Base-by-base conservation (phyloP, 2,888 invertebrate genomes). In the Pedicia rivosa region DNA sequence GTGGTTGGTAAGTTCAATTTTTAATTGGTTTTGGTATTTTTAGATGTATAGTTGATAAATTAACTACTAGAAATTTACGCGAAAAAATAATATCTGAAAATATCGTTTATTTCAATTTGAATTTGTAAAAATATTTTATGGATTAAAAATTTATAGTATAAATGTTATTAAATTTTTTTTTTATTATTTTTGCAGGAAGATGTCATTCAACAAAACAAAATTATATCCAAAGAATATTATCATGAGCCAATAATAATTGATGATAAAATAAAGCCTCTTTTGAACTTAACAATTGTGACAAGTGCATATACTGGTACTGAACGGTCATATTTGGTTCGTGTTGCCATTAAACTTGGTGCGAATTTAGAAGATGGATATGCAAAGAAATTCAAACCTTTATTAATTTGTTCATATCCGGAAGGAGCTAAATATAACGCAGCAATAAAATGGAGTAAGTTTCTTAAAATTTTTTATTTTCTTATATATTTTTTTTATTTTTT, bases 361-460 rank as follows among this genome's bases (percentile, higher is more conserved):
- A 43, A 34, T n/a, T 66, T 66, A 30, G 75, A 78, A 50, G 74
- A 81, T 46, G 70, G 69, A 33, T 77, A 83, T 53, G 70, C 75
- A 1, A 66, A 74, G 40, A 69, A 68, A 44, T 77, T 75, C 0
- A 81, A 78, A 0, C 91, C 92, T 0, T 82, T 94, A 55, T 64
- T 94, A 0, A 63, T 94, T 4, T 83, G 82, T 44, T 74, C 77
- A 5, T 64, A 65, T 1, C 65, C 83, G 0, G 64, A 65, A 14
- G 88, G 90, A 0, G 80, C 79, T 47, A 94, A 91, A 54, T 83
- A 82, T 53, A 64, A 65, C 27, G 90, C 88, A 0, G 83, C 86
- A 0, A 49, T 79, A 1, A 84, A 82, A 55, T 94, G 92, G 94
- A 70, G 71, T 9, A 39, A 15, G 16, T 28, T 5, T 20, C 8